Evolutionary conservation across 2,797 vertebrate species (phyloP).

Genomic region (Phaenicophaeus curvirostris): DNA sequence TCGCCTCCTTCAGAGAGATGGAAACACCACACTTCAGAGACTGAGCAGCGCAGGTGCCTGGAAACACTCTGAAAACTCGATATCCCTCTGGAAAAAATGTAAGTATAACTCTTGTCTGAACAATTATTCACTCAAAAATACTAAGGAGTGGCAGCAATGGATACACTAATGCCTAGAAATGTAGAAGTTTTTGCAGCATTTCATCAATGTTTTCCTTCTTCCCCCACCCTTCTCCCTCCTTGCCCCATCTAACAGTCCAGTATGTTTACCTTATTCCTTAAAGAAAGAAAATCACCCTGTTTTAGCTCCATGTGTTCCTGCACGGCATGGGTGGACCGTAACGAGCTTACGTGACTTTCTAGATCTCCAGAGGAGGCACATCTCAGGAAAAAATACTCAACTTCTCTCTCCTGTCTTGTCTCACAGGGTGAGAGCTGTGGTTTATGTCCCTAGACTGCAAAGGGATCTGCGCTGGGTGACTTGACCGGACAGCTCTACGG

Average conservation of each 20-base stretch:
- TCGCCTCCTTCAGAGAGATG: not conserved
- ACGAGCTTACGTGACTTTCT: accelerated
- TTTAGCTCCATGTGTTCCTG: not conserved
- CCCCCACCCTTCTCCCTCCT: not conserved
- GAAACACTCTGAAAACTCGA: not conserved
- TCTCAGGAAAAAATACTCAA: not conserved
- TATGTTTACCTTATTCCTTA: not conserved
- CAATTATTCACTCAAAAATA: not conserved
- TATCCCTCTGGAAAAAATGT: slow-evolving; percentile 1
- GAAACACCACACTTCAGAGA: not conserved
- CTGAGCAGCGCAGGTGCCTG: slow-evolving; percentile 28
- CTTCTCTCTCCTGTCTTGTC: not conserved
- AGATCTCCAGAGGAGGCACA: not conserved
- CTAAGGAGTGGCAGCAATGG: not conserved
- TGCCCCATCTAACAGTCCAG: not conserved
- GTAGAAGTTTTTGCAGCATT: not conserved
- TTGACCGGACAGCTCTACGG: not conserved
- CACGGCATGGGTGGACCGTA: not conserved
- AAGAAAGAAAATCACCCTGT: not conserved
- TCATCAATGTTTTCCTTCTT: not conserved
- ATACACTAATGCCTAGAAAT: not conserved
- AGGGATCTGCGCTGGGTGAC: not conserved
- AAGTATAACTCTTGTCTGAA: not conserved
- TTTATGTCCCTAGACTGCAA: not conserved
- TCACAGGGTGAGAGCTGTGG: not conserved